These are phyloP conservation scores for Pachymerium ferrugineum DNA, from an alignment of 2,888 invertebrate species.

Conservation along the genomic window DNA sequence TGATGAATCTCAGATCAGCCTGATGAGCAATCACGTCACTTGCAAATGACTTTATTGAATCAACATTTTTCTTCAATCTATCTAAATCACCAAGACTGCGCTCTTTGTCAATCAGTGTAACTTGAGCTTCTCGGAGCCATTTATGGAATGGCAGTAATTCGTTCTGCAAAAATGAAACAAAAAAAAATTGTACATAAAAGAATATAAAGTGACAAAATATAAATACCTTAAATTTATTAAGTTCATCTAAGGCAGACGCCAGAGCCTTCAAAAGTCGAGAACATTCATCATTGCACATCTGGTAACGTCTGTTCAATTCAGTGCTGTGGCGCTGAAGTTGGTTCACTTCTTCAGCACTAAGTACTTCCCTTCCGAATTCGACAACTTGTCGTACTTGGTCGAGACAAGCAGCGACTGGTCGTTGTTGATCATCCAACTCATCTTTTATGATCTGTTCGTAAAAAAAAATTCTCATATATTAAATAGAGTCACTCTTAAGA, in stretches of 20 bases:
- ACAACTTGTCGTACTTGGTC: slow-evolving; percentile 87
- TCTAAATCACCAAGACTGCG: slow-evolving; percentile 70
- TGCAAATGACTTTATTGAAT: slow-evolving; percentile 76
- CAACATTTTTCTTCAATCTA: slow-evolving; percentile 54
- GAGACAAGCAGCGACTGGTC: slow-evolving; percentile 74
- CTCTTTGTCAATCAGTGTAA: slow-evolving; percentile 77
- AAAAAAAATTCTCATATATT: background rate
- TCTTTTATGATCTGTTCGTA: slow-evolving; percentile 82
- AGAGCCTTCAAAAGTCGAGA: slow-evolving; percentile 70
- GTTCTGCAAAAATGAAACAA: slow-evolving; percentile 38
- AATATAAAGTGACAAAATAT: background rate
- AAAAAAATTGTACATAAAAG: background rate
- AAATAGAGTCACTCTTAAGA: slow-evolving; percentile 18
- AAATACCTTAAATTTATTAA: slow-evolving; percentile 66
- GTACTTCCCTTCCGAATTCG: slow-evolving; percentile 81
- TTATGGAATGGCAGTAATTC: slow-evolving; percentile 73
- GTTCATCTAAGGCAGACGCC: slow-evolving; percentile 74
- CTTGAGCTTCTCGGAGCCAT: slow-evolving; percentile 77
- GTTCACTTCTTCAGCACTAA: slow-evolving; percentile 84
- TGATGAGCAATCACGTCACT: slow-evolving; percentile 93
- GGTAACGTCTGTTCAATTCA: slow-evolving; percentile 73
- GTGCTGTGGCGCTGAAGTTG: slow-evolving; percentile 80
- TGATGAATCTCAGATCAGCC: slow-evolving; percentile 89
- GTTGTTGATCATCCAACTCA: slow-evolving; percentile 77
- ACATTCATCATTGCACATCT: slow-evolving; percentile 72